Conservation (phyloP, 2,113 vertebrate species). For the Danio rerio region GRCz12tu NC_133179.1:3803501-3804000, state of each 20-base stretch:
- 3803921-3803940: conserved; percentile 65
- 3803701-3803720: not conserved
- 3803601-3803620: not conserved
- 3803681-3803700: not conserved
- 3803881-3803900: not conserved
- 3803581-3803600: not conserved
- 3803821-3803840: not conserved
- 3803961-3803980: not conserved
- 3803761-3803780: not conserved
- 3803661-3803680: not conserved
- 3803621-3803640: not conserved
- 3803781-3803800: not conserved
- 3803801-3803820: too few species aligned
- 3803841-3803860: not conserved
- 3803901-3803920: conserved; percentile 41
- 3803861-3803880: not conserved
- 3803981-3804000: not conserved
- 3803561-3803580: not conserved
- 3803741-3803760: not conserved
- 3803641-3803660: not conserved
- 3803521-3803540: too few species aligned
- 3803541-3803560: not conserved
- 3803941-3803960: conserved; percentile 30
- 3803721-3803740: not conserved
- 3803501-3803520: too few species aligned